Percentiles rank a stretch among this genome's conserved stretches.
Evolutionary conservation across 2,113 vertebrate species (phyloP).

Genomic region (Sinocyclocheilus anophthalmus): DNA sequence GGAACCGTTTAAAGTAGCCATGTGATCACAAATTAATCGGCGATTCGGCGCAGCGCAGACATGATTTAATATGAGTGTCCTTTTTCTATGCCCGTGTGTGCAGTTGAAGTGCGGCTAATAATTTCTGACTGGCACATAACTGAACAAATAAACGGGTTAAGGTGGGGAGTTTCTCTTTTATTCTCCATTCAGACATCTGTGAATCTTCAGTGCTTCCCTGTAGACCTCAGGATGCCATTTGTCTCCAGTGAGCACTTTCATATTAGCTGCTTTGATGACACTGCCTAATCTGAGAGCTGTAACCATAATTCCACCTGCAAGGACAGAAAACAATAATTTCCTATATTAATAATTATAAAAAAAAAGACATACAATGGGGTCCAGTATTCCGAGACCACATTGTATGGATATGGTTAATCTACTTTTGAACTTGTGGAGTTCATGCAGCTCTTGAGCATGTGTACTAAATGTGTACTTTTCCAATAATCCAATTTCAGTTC

Average conservation of each 20-base stretch:
- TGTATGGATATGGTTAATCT: not conserved
- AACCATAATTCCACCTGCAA: conserved; percentile 70
- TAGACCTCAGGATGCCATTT: conserved; percentile 72
- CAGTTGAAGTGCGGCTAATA: too few relatives aligned
- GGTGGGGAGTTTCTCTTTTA: conserved; percentile 22
- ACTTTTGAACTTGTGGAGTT: not conserved
- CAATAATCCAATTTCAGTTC: too few relatives aligned
- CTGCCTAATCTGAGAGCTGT: conserved; percentile 60
- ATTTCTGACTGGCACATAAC: too few relatives aligned
- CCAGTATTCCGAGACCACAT: not conserved
- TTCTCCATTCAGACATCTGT: conserved; percentile 68
- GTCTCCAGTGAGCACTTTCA: conserved; percentile 53
- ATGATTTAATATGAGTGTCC: too few relatives aligned
- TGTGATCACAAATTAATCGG: too few relatives aligned
- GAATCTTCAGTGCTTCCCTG: conserved; percentile 72
- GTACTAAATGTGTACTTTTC: not conserved
- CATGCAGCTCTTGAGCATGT: not conserved
- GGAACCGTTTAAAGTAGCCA: too few relatives aligned
- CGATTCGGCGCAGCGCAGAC: too few relatives aligned
- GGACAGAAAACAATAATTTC: not conserved
- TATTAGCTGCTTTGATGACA: conserved; percentile 42
- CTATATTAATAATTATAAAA: not conserved
- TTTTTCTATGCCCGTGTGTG: too few relatives aligned
- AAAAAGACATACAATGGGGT: not conserved
- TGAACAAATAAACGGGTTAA: too few relatives aligned